Conservation (phyloP, 2,888 invertebrate species). For the Coleophora deauratella region DNA sequence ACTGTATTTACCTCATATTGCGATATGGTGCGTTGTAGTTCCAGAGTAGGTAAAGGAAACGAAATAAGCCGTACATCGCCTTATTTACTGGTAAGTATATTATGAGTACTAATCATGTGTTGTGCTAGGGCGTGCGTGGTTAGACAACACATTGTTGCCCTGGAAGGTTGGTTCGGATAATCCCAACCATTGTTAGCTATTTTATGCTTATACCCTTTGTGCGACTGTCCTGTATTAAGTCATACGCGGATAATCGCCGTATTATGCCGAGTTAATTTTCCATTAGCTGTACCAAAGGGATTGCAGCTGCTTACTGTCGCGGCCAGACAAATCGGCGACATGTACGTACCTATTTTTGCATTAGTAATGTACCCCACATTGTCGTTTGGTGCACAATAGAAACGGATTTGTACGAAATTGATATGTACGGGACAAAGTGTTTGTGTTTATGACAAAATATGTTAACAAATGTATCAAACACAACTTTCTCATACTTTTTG, state of each 20-base stretch:
- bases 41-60: too few species aligned
- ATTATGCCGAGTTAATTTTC: constrained; percentile 71
- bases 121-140: constrained; percentile 29
- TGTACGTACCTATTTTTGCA: constrained; percentile 13
- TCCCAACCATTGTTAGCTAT: constrained; percentile 66
- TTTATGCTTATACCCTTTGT: constrained; percentile 69
- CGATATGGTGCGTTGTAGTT: too few species aligned
- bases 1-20: too few species aligned
- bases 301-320: constrained; percentile 57
- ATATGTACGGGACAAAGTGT: background rate
- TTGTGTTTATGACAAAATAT: too few species aligned
- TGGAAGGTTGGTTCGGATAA: constrained; percentile 58
- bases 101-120: background rate
- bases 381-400: constrained; percentile 7
- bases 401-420: constrained; percentile 3
- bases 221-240: constrained; percentile 63
- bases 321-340: constrained; percentile 39
- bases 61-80: too few species aligned
- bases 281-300: constrained; percentile 47
- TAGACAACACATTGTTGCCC: constrained; percentile 41
- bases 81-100: too few species aligned
- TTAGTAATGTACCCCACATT: constrained; percentile 6
- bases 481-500: too few species aligned
- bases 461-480: too few species aligned
- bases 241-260: constrained; percentile 70